Evolutionary conservation across 1,140 invertebrate genomes (phyloP).

Genomic region (Metaphire vulgaris): DNA sequence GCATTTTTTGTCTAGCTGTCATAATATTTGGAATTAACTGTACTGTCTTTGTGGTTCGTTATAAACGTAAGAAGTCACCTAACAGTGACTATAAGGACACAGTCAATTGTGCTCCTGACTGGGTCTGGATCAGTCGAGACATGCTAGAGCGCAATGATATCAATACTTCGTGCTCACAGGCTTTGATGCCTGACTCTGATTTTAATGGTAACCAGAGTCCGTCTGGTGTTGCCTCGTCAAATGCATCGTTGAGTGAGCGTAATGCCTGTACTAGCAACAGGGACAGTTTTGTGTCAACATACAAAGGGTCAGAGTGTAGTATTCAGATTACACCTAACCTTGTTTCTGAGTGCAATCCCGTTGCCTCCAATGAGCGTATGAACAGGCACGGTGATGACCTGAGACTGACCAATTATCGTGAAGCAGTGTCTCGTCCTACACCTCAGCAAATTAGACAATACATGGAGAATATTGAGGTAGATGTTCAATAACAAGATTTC

Average conservation of each 20-base stretch:
- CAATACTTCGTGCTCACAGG: conserved; percentile 42
- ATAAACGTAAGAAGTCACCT: conserved; percentile 32
- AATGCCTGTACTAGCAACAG: neutral
- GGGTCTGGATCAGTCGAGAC: conserved; percentile 91
- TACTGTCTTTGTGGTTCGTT: conserved; percentile 77
- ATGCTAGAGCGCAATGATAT: conserved; percentile 67
- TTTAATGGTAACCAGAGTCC: conserved; percentile 39
- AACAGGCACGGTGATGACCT: neutral
- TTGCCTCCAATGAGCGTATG: neutral
- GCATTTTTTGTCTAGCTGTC: conserved; percentile 87
- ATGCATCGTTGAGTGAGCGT: neutral
- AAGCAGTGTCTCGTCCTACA: neutral
- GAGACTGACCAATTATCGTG: neutral
- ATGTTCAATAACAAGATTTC: no score
- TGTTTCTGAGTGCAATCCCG: neutral
- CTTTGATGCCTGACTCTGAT: conserved; percentile 49
- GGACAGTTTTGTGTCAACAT: neutral
- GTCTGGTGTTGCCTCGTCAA: neutral
- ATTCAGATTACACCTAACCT: neutral
- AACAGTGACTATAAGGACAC: neutral
- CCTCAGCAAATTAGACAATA: neutral
- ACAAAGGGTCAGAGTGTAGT: neutral
- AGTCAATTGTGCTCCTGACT: conserved; percentile 81
- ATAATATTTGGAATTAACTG: conserved; percentile 90
- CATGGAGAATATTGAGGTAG: neutral